Conservation (phyloP, 2,797 vertebrate genomes). For the Cichlasoma orientale region DNA sequence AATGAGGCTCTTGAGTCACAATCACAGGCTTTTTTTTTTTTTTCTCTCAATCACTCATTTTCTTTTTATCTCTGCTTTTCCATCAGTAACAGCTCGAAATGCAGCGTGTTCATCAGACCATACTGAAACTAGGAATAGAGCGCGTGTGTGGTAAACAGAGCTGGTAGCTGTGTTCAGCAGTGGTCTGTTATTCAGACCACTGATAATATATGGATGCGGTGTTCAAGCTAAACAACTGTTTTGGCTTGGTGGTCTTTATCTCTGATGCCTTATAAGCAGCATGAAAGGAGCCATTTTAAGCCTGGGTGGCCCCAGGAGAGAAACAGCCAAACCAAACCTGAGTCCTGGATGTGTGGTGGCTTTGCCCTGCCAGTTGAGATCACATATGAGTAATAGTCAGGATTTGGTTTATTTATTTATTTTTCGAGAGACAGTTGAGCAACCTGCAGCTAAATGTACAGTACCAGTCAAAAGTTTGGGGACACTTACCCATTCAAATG, state of each 20-base stretch:
- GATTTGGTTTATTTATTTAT: not conserved
- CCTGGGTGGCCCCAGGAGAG: constrained; percentile 10
- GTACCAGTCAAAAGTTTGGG: too few species aligned
- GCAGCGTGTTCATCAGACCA: constrained; percentile 7
- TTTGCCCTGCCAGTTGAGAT: not conserved
- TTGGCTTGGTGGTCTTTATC: constrained; percentile 39
- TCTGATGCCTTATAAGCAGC: constrained; percentile 15
- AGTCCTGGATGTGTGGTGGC: not conserved
- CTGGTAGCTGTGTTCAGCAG: constrained; percentile 7
- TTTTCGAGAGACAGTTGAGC: not conserved
- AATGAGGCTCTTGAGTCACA: not conserved
- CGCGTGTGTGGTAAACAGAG: constrained; percentile 11
- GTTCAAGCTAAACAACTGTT: constrained; percentile 28
- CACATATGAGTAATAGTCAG: not conserved
- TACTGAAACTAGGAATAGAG: constrained; percentile 5
- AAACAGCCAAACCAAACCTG: not conserved
- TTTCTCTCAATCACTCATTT: constrained; percentile 12
- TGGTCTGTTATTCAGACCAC: constrained; percentile 36
- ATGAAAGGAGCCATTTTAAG: constrained; percentile 16
- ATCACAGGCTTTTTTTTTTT: not conserved
- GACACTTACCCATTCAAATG: too few species aligned
- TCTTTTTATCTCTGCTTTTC: constrained; percentile 9
- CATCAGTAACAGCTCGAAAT: constrained; percentile 20
- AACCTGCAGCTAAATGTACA: not conserved
- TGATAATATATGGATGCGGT: constrained; percentile 25